Percentiles rank a stretch among this genome's conserved stretches.
Evolutionary conservation across 2,113 vertebrate species (phyloP).

Genomic region (Ciconia maguari): DNA sequence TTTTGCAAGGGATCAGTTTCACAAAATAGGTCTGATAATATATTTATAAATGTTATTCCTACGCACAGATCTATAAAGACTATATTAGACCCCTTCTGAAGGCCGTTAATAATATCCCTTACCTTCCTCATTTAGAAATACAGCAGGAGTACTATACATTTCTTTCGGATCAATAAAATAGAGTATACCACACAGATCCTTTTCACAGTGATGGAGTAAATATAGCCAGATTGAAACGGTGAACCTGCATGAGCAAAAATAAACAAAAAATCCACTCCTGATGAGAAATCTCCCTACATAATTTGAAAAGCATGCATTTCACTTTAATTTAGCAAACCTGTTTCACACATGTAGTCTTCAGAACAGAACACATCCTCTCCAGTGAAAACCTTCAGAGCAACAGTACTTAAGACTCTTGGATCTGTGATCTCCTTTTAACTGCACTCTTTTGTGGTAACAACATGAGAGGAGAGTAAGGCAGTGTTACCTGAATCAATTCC

Average conservation of each 20-base stretch:
- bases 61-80: background rate
- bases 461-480: background rate
- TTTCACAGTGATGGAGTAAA: constrained; percentile 81
- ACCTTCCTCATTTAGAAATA: constrained; percentile 88
- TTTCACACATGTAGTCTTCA: background rate
- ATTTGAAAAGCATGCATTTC: background rate
- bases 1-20: background rate
- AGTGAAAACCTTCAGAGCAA: background rate
- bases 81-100: background rate
- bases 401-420: background rate
- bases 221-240: constrained; percentile 90
- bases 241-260: constrained; percentile 75
- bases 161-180: constrained; percentile 82
- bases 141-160: constrained; percentile 79
- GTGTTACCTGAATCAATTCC: background rate
- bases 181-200: constrained; percentile 82
- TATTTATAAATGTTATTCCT: background rate
- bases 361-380: background rate
- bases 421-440: background rate
- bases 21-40: background rate
- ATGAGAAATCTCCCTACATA: background rate
- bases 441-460: background rate
- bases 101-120: constrained; percentile 40
- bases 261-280: background rate
- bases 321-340: background rate